phyloP scores from a whole-genome alignment of 2,888 invertebrate genomes.

The Lycophotia porphyrea region DNA sequence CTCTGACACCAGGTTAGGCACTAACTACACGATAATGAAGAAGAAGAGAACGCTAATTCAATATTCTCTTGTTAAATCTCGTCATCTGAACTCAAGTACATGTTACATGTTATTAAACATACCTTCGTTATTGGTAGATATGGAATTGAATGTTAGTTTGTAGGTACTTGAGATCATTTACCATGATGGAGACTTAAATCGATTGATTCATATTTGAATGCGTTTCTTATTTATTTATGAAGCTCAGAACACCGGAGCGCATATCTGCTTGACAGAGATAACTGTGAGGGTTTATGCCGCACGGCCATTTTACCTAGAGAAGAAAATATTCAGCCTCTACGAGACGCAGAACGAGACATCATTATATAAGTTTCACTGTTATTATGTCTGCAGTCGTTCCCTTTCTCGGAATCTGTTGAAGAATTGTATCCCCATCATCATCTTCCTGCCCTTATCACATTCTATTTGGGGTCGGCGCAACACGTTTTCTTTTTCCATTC shows the following conservation, averaged over 20 bases:
- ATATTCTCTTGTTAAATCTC: neutral
- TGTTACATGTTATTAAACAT: neutral
- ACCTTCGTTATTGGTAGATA: neutral
- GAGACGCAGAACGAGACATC: neutral
- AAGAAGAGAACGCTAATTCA: neutral
- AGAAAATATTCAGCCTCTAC: constrained; percentile 1
- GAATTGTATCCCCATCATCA: neutral
- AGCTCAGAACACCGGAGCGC: constrained; percentile 14
- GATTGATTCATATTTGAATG: constrained; percentile 22
- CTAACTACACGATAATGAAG: too few relatives aligned
- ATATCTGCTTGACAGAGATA: constrained; percentile 31
- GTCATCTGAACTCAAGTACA: neutral
- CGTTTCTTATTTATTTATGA: constrained; percentile 32
- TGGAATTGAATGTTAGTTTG: neutral
- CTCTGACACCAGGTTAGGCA: too few relatives aligned
- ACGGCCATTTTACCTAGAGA: neutral
- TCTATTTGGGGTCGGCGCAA: too few relatives aligned
- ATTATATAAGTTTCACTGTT: constrained; percentile 2
- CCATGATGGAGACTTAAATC: neutral
- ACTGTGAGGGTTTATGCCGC: constrained; percentile 8
- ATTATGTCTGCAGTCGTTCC: too few relatives aligned
- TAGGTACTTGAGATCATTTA: neutral
- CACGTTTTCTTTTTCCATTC: too few relatives aligned
- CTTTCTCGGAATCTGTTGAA: neutral
- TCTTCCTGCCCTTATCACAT: too few relatives aligned